These are phyloP conservation scores for Stenolophus ochropezus DNA, from an alignment of 2,888 invertebrate genomes.

Conservation along the genomic window DNA sequence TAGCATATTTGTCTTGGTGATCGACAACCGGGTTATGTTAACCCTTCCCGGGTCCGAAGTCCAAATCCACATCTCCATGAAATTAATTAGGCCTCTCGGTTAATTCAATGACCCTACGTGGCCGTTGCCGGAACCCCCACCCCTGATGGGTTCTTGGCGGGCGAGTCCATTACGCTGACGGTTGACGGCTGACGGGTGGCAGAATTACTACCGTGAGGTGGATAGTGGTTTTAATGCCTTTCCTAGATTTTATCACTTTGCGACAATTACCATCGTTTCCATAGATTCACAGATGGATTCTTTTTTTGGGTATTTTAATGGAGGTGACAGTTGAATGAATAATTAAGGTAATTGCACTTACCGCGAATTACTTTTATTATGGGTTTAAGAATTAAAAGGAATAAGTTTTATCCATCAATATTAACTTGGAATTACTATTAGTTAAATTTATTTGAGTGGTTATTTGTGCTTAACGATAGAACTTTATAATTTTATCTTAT, in stretches of 20 bases:
- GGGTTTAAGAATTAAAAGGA: background rate
- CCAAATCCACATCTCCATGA: slow-evolving; percentile 17
- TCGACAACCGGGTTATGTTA: slow-evolving; percentile 5
- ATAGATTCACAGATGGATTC: background rate
- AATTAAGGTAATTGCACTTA: background rate
- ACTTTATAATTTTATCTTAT: no score
- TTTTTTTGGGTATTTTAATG: background rate
- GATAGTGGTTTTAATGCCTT: background rate
- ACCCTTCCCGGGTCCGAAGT: slow-evolving; percentile 21
- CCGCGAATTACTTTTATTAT: background rate
- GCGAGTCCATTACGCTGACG: slow-evolving; percentile 16
- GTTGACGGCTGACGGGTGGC: background rate
- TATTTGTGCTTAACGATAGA: no score
- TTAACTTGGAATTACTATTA: no score
- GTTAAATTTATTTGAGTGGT: no score
- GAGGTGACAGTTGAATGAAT: background rate
- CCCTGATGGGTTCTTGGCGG: slow-evolving; percentile 41
- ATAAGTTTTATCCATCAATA: no score
- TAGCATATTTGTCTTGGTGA: slow-evolving; percentile 16
- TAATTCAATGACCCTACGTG: slow-evolving; percentile 44
- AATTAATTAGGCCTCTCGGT: slow-evolving; percentile 52
- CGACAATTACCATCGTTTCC: background rate
- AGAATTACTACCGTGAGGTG: background rate
- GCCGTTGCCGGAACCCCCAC: background rate
- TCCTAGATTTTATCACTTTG: background rate